Conservation (phyloP, 1,140 invertebrate species). For the Luehdorfia chinensis region DNA sequence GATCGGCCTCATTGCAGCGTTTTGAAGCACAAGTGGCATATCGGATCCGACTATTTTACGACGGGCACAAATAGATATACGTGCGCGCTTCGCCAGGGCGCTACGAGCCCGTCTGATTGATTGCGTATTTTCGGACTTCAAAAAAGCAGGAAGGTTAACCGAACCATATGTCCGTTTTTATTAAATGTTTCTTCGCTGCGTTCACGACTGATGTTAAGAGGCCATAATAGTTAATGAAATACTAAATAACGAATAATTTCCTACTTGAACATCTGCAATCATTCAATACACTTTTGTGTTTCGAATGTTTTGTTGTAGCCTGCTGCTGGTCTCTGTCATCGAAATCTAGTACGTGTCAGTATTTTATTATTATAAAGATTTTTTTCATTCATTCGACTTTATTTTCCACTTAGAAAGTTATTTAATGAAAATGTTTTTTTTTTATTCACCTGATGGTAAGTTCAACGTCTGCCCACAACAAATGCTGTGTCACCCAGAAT, state of each 20-base stretch:
- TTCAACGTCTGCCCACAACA: no score
- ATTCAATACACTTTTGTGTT: background rate
- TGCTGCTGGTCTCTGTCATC: background rate
- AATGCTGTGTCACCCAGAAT: no score
- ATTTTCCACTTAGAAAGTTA: no score
- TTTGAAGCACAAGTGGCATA: slow-evolving; percentile 41
- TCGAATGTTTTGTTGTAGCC: slow-evolving; percentile 4
- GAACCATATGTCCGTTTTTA: slow-evolving; percentile 12
- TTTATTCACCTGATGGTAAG: no score
- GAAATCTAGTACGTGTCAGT: no score
- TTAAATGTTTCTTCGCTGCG: slow-evolving; percentile 11
- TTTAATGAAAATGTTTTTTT: no score
- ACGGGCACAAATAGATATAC: slow-evolving; percentile 43
- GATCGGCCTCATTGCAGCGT: slow-evolving; percentile 36
- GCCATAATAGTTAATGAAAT: slow-evolving; percentile 6
- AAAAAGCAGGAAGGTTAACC: slow-evolving; percentile 15
- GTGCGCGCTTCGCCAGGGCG: slow-evolving; percentile 31
- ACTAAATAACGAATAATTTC: background rate
- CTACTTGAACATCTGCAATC: background rate
- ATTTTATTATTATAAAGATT: no score
- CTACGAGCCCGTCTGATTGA: slow-evolving; percentile 19
- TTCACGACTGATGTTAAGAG: slow-evolving; percentile 6
- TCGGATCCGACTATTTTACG: slow-evolving; percentile 45
- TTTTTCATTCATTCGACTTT: no score
- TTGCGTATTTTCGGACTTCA: slow-evolving; percentile 2